Base-by-base conservation (phyloP, 2,113 vertebrate species). In the Macrotis lagotis region DNA sequence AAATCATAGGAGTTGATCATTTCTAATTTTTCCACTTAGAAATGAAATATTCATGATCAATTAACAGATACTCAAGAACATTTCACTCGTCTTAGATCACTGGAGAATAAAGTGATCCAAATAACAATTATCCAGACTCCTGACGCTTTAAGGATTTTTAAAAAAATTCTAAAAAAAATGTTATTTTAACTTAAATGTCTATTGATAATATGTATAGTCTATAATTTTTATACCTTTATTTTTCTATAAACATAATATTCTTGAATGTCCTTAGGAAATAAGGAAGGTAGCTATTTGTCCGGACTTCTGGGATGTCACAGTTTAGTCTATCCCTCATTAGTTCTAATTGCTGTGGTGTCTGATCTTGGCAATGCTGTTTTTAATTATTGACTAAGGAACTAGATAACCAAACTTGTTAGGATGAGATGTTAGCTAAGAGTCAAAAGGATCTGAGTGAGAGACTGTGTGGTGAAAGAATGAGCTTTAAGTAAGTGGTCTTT, bases 61-160 rank as follows among this genome's bases (percentile, higher is more conserved):
- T 95, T 95, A 96, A 91, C 94, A 94, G 83, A 74, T 91, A 31
- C n/a, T 83, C 48, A 2, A 92, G 95, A 95, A 96, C 96, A 97
- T 89, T 92, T 94, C 96, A 95, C 90, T 94, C 96, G 95, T 94
- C 93, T 96, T 83, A 94, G 74, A 8, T 66, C 96, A 89, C 50
- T 0, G 12, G 94, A 91, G 91, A 52, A 37, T 14, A 7, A 22
- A 19, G 19, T 44, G 19, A 44, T 83, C 66, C 37, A 83, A 8
- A 83, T 83, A 44, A 83, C 37, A 83, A 44, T 44, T 83, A 44
- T 22, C 37, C 37, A 83, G 66, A 44, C 8, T 44, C 19, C n/a
- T 83, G 19, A 83, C 44, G 19, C 6, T 44, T 83, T 44, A 44
- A 83, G 7, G 6, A 83, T 83, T n/a, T 66, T 66, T 66, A 19